A percentile compares a stretch with the other conserved stretches of the same genome.
Conservation (phyloP, 2,888 invertebrate species). For the Xiphydria camelus region DNA sequence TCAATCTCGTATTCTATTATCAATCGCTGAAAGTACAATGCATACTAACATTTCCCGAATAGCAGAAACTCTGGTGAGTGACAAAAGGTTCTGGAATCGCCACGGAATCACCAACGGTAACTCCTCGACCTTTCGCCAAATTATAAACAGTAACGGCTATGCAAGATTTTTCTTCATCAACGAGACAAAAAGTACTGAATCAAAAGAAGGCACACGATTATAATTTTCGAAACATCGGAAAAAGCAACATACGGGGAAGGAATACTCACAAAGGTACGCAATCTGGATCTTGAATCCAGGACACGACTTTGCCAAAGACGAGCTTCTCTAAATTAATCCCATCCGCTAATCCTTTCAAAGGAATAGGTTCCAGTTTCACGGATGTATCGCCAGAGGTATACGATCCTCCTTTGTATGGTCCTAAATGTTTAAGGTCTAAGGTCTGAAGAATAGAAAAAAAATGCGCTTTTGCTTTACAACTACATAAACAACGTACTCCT, state of each 20-base stretch:
- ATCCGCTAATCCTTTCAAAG: constrained; percentile 62
- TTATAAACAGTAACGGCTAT: constrained; percentile 82
- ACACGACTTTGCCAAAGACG: constrained; percentile 78
- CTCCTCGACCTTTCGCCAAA: constrained; percentile 78
- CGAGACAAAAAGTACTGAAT: constrained; percentile 78
- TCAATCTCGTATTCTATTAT: background rate
- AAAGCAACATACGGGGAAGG: constrained; percentile 13
- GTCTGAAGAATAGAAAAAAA: constrained; percentile 57
- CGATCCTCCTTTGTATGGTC: constrained; percentile 67
- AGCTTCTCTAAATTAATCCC: constrained; percentile 72
- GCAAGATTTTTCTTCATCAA: constrained; percentile 73
- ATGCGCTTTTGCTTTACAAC: background rate
- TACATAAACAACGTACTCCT: background rate
- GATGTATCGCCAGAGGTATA: constrained; percentile 60
- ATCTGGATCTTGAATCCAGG: constrained; percentile 75
- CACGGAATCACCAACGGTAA: constrained; percentile 82
- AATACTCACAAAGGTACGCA: constrained; percentile 77
- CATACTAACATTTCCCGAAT: constrained; percentile 61
- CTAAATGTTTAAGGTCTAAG: constrained; percentile 70
- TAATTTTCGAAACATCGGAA: background rate
- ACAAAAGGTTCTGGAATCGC: constrained; percentile 78
- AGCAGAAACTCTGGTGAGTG: constrained; percentile 63
- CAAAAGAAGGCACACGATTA: constrained; percentile 5
- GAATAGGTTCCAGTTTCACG: constrained; percentile 59
- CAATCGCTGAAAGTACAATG: constrained; percentile 8